Percentiles rank a stretch among this genome's conserved stretches.
phyloP scores from a whole-genome alignment of 2,888 invertebrate genomes.

The Oscheius sp. region DNA sequence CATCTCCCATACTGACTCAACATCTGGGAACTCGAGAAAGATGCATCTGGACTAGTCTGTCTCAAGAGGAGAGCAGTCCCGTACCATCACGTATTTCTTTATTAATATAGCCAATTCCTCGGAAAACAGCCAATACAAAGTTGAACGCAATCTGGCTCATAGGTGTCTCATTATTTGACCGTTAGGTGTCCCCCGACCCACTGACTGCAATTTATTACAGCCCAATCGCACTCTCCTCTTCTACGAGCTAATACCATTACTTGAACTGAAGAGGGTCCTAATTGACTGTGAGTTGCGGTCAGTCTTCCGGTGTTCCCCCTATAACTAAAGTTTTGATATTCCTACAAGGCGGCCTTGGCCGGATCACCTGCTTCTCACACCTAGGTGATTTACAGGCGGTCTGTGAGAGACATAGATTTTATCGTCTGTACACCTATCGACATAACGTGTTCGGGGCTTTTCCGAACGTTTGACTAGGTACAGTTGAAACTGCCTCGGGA shows the following conservation, averaged over 20 bases:
- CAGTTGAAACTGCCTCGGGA: too few species aligned
- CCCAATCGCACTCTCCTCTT: constrained; percentile 6
- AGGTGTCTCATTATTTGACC: constrained; percentile 31
- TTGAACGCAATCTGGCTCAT: too few species aligned
- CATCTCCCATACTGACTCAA: too few species aligned
- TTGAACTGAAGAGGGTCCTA: neutral
- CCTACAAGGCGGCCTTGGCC: constrained; percentile 7
- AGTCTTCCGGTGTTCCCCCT: neutral
- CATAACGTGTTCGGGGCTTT: too few species aligned
- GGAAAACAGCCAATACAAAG: too few species aligned
- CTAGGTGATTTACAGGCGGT: constrained; percentile 12
- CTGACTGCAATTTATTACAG: constrained; percentile 26
- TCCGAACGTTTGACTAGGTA: too few species aligned
- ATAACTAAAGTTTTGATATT: neutral
- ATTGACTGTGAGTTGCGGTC: constrained; percentile 14
- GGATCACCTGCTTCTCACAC: constrained; percentile 29
- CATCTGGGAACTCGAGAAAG: too few species aligned
- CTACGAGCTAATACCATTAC: constrained; percentile 31
- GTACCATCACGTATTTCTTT: too few species aligned
- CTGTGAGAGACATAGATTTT: constrained; percentile 6
- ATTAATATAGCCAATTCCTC: too few species aligned
- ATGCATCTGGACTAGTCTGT: too few species aligned
- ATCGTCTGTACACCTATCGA: constrained; percentile 14
- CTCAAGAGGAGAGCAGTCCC: too few species aligned
- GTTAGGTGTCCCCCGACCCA: constrained; percentile 23